A percentile compares a stretch with the other conserved stretches of the same genome.
These are phyloP conservation scores for Nomada fabriciana DNA, from an alignment of 2,888 invertebrate genomes.

Conservation along the genomic window DNA sequence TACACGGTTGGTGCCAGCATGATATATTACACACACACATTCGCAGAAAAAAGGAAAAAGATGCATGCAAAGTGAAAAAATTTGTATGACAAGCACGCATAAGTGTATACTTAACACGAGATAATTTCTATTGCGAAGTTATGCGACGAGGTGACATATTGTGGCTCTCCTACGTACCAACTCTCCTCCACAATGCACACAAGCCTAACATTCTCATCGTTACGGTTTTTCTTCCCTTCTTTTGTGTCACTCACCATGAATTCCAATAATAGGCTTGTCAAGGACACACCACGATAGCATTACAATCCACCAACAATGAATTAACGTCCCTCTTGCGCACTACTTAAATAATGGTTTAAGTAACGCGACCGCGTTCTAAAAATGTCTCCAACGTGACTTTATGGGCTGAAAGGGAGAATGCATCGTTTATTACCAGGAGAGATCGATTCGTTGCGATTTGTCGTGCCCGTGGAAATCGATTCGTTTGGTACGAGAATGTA, in stretches of 20 bases:
- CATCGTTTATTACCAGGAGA: background rate
- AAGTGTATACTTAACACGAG: conserved; percentile 1
- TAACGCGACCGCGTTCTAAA: conserved; percentile 14
- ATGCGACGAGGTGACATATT: conserved; percentile 38
- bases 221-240: conserved; percentile 57
- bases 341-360: conserved; percentile 35
- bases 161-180: conserved; percentile 27
- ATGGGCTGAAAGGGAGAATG: background rate
- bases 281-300: conserved; percentile 55
- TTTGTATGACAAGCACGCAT: background rate
- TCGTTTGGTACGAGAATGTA: background rate
- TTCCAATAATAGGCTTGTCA: conserved; percentile 64
- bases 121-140: conserved; percentile 47
- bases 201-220: conserved; percentile 42
- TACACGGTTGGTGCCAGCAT: background rate
- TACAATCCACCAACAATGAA: conserved; percentile 43
- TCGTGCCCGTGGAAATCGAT: background rate
- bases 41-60: background rate
- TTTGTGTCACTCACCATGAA: conserved; percentile 60
- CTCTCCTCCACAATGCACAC: conserved; percentile 28
- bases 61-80: background rate
- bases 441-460: conserved; percentile 12
- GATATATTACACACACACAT: no score
- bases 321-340: conserved; percentile 33
- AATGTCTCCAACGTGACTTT: background rate